These are phyloP conservation scores for Drosophila neutralis DNA, from an alignment of 2,888 invertebrate species.

Conservation along the genomic window DNA sequence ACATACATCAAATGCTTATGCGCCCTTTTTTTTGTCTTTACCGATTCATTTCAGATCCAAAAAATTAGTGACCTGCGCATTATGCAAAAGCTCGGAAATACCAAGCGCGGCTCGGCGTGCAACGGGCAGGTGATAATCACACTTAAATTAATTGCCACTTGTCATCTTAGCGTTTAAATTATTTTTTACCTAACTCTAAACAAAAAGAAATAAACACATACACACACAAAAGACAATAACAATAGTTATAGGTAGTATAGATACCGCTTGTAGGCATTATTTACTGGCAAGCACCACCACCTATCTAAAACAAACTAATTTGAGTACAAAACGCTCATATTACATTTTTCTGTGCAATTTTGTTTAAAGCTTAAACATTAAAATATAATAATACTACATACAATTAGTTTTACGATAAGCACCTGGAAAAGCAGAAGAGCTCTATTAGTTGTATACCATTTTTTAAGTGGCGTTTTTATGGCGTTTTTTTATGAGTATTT, in stretches of 20 bases:
- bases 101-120: slow-evolving; percentile 63
- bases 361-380: slow-evolving; percentile 50
- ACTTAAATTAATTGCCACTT: slow-evolving; percentile 81
- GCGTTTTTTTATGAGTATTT: slow-evolving; percentile 60
- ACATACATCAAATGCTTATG: slow-evolving; percentile 57
- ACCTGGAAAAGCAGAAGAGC: slow-evolving; percentile 64
- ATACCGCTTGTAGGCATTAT: slow-evolving; percentile 36
- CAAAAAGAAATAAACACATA: slow-evolving; percentile 38
- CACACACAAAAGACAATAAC: slow-evolving; percentile 16
- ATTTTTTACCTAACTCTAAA: slow-evolving; percentile 68
- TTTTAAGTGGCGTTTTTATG: slow-evolving; percentile 52
- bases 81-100: slow-evolving; percentile 67
- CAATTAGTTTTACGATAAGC: slow-evolving; percentile 70
- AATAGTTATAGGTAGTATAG: slow-evolving; percentile 32
- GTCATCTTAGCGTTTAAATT: slow-evolving; percentile 80
- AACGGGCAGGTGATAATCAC: slow-evolving; percentile 78
- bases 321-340: slow-evolving; percentile 44
- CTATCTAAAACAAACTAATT: slow-evolving; percentile 51
- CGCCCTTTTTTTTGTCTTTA: slow-evolving; percentile 7
- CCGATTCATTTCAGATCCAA: slow-evolving; percentile 61
- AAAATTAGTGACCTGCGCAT: slow-evolving; percentile 70
- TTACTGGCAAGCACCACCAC: slow-evolving; percentile 4
- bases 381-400: slow-evolving; percentile 30
- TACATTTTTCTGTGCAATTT: slow-evolving; percentile 65
- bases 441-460: slow-evolving; percentile 65